Percentiles rank a stretch among this genome's conserved stretches.
These are phyloP conservation scores for Hyaena hyaena DNA, from an alignment of 2,113 vertebrate genomes.

Conservation along the genomic window DNA sequence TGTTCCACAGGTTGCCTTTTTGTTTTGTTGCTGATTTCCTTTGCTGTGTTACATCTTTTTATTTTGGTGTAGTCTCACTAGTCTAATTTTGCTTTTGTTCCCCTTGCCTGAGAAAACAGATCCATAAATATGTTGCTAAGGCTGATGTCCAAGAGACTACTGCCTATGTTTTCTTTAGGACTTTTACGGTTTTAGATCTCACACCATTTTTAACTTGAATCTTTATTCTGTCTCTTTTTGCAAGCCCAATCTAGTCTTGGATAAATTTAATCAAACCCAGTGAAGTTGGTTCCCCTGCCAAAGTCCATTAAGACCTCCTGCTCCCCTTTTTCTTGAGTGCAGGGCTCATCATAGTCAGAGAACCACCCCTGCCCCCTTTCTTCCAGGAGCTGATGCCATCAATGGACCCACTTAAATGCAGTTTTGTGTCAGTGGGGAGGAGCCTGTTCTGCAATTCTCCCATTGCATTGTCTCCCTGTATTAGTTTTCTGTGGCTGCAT, in stretches of 20 bases:
- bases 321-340: neutral
- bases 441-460: neutral
- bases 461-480: no score
- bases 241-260: neutral
- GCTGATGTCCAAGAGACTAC: neutral
- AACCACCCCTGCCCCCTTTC: rapidly evolving
- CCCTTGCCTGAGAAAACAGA: neutral
- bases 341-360: neutral
- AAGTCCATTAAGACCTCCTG: neutral
- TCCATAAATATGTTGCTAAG: neutral
- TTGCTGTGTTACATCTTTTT: neutral
- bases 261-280: neutral
- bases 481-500: neutral
- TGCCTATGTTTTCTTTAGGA: neutral
- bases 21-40: neutral
- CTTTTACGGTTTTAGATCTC: neutral
- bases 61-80: neutral
- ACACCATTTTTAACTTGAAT: neutral
- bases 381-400: neutral
- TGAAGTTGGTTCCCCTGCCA: neutral
- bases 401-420: neutral
- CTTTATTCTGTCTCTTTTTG: neutral
- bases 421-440: neutral
- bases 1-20: neutral
- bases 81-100: neutral